phyloP scores from a whole-genome alignment of 2,888 invertebrate species.

The Melipona beecheii region DNA sequence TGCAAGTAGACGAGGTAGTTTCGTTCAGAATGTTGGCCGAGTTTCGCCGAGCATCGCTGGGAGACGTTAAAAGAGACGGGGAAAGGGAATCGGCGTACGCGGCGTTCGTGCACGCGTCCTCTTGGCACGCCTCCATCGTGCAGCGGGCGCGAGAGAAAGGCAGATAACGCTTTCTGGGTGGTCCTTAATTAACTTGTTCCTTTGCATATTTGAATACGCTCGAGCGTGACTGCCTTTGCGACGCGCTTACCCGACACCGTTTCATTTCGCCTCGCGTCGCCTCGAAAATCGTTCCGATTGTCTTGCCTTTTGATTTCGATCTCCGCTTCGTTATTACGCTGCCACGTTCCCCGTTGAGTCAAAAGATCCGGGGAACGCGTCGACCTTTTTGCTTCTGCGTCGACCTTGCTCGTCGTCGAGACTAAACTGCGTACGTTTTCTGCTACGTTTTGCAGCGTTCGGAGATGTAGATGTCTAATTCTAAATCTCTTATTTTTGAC shows the following conservation, averaged over 20 bases:
- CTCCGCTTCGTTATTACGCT: neutral
- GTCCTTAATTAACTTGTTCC: slow-evolving; percentile 70
- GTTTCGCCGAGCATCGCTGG: neutral
- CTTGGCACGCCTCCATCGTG: slow-evolving; percentile 68
- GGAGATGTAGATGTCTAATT: too few relatives aligned
- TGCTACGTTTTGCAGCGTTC: too few relatives aligned
- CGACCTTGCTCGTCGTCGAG: neutral
- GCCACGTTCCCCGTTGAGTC: neutral
- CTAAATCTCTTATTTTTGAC: too few relatives aligned
- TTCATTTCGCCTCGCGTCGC: neutral
- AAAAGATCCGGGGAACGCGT: neutral
- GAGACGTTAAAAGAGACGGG: neutral
- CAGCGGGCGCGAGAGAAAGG: slow-evolving; percentile 19
- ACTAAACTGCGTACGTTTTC: too few relatives aligned
- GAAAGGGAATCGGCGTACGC: slow-evolving; percentile 47
- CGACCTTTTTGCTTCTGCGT: too few relatives aligned
- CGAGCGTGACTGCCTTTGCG: slow-evolving; percentile 36
- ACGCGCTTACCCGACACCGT: neutral
- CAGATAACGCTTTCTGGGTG: slow-evolving; percentile 57
- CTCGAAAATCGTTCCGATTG: neutral
- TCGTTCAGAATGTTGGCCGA: neutral
- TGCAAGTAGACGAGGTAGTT: neutral
- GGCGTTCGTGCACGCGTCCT: slow-evolving; percentile 32
- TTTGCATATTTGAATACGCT: slow-evolving; percentile 45
- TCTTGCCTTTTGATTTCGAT: neutral